Conservation (phyloP, 2,797 vertebrate genomes). For the Intellagama lesueurii region DNA sequence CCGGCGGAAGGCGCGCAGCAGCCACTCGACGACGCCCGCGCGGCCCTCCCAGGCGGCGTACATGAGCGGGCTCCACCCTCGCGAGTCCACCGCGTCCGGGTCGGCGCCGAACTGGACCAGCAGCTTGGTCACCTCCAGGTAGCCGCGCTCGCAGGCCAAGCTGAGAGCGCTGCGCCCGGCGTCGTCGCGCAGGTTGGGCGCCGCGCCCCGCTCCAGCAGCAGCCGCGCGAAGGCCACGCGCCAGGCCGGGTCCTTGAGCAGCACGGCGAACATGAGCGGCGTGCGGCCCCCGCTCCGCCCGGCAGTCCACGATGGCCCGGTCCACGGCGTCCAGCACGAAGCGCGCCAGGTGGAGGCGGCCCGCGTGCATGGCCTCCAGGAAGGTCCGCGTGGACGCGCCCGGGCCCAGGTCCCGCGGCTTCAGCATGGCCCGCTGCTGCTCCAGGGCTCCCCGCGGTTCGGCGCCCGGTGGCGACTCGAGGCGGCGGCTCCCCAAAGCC, state of each 20-base stretch:
- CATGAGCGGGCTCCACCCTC: constrained; percentile 91
- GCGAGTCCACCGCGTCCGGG: constrained; percentile 85
- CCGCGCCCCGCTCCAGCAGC: constrained; percentile 89
- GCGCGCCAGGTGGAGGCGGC: constrained; percentile 90
- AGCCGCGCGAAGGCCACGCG: constrained; percentile 86
- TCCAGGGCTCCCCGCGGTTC: constrained; percentile 9
- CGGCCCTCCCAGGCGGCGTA: constrained; percentile 89
- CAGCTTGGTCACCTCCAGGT: constrained; percentile 88
- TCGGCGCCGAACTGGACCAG: constrained; percentile 91
- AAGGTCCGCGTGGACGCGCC: constrained; percentile 91
- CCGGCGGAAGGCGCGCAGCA: constrained; percentile 90
- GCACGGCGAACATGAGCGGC: constrained; percentile 88
- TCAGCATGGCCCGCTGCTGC: constrained; percentile 80
- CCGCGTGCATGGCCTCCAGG: constrained; percentile 89
- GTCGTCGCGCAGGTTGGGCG: constrained; percentile 88
- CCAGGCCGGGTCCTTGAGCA: constrained; percentile 82
- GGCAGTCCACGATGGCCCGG: constrained; percentile 89
- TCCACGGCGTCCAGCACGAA: constrained; percentile 93
- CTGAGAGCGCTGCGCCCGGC: constrained; percentile 88
- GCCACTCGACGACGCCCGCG: constrained; percentile 87
- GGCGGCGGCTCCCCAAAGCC: neutral
- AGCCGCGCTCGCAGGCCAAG: constrained; percentile 87
- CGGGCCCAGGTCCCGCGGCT: constrained; percentile 90
- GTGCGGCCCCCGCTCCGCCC: constrained; percentile 88
- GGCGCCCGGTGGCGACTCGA: neutral